A percentile compares a stretch with the other conserved stretches of the same genome.
phyloP scores from a whole-genome alignment of 1,140 invertebrate genomes.

The Caligus rogercresseyi region DNA sequence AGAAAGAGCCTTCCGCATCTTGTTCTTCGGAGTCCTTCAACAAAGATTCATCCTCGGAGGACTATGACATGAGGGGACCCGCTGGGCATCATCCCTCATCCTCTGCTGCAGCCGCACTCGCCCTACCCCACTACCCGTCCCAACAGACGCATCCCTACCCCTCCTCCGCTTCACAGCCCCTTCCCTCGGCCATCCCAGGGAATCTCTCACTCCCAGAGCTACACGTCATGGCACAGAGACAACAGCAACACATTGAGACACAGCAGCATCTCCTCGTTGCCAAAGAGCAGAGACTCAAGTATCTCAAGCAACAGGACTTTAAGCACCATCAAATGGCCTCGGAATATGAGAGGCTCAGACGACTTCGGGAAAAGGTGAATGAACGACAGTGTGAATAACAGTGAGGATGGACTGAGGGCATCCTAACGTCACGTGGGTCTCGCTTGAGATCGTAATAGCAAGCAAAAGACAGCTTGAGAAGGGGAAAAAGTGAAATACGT shows the following conservation, averaged over 20 bases:
- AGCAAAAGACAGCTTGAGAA: too few species aligned
- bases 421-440: too few species aligned
- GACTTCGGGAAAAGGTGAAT: slow-evolving; percentile 46
- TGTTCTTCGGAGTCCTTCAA: not conserved
- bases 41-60: not conserved
- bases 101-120: too few species aligned
- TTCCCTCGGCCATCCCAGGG: not conserved
- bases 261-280: slow-evolving; percentile 74
- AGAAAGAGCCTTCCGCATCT: not conserved
- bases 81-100: not conserved
- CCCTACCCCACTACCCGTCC: too few species aligned
- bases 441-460: too few species aligned
- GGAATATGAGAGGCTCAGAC: slow-evolving; percentile 65
- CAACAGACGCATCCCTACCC: not conserved
- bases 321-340: slow-evolving; percentile 39
- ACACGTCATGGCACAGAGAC: slow-evolving; percentile 68
- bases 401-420: too few species aligned
- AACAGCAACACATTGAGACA: slow-evolving; percentile 87
- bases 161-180: not conserved
- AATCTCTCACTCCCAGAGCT: slow-evolving; percentile 1
- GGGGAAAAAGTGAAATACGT: too few species aligned
- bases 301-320: slow-evolving; percentile 78
- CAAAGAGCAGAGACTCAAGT: slow-evolving; percentile 77
- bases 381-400: too few species aligned
- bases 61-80: not conserved